A percentile compares a stretch with the other conserved stretches of the same genome.
Evolutionary conservation across 2,888 invertebrate species (phyloP).

Genomic region (Miltochrista miniata): DNA sequence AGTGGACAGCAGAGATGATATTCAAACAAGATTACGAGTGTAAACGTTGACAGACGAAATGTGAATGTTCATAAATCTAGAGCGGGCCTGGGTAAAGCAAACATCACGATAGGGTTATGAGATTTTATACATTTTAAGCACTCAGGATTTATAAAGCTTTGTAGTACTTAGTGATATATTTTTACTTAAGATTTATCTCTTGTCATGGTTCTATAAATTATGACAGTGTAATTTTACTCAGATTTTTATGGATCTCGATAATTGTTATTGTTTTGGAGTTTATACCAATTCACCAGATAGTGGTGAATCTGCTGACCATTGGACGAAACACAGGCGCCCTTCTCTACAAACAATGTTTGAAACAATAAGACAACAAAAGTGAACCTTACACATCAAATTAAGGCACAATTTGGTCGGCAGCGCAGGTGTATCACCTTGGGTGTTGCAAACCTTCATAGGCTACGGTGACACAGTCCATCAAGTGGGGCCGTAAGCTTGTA

Average conservation of each 20-base stretch:
- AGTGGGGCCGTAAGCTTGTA: too few species aligned
- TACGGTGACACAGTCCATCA: too few species aligned
- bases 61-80: conserved; percentile 55
- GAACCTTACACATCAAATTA: too few species aligned
- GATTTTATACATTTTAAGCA: conserved; percentile 34
- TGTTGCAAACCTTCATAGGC: too few species aligned
- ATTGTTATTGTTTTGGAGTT: neutral
- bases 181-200: neutral
- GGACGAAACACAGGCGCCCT: too few species aligned
- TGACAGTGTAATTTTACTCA: neutral
- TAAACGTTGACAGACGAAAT: conserved; percentile 60
- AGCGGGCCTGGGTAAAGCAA: conserved; percentile 36
- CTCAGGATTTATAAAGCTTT: conserved; percentile 33
- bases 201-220: neutral
- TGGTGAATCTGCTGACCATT: too few species aligned
- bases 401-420: too few species aligned
- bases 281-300: too few species aligned
- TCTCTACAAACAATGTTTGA: too few species aligned
- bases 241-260: neutral
- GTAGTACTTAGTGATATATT: neutral
- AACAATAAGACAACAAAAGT: too few species aligned
- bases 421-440: too few species aligned
- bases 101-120: conserved; percentile 34
- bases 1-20: conserved; percentile 57
- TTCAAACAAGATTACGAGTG: conserved; percentile 69